These are phyloP conservation scores for Chunga burmeisteri DNA, from an alignment of 2,113 vertebrate genomes.

Conservation along the genomic window DNA sequence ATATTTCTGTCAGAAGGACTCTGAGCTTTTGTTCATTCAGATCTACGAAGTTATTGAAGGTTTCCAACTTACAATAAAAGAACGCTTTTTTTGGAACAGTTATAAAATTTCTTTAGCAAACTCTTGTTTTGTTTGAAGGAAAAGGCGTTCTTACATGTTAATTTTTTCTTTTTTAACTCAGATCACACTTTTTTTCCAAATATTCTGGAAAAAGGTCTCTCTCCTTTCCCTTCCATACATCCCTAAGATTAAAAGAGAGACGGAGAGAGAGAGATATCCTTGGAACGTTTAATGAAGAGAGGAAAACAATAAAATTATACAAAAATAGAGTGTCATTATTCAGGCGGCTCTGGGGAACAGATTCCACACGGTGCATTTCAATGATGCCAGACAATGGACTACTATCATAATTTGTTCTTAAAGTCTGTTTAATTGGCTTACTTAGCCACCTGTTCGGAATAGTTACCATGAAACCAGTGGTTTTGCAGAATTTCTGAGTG, in stretches of 20 bases:
- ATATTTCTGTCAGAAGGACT: background rate
- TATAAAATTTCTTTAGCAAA: background rate
- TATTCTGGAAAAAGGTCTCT: background rate
- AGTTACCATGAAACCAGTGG: constrained; percentile 14
- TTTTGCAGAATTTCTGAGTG: background rate
- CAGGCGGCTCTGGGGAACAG: background rate
- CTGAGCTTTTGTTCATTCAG: background rate
- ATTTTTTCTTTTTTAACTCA: background rate
- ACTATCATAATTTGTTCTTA: constrained; percentile 52
- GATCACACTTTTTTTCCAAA: background rate
- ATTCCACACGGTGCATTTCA: constrained; percentile 26
- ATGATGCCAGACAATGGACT: constrained; percentile 48
- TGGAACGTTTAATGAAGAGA: background rate
- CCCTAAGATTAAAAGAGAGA: background rate
- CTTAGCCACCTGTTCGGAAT: constrained; percentile 49
- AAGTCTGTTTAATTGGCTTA: constrained; percentile 60
- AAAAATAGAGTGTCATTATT: constrained; percentile 39
- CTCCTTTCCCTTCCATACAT: background rate
- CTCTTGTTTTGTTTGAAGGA: background rate
- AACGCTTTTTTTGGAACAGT: background rate
- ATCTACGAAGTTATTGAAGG: background rate
- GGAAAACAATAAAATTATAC: constrained; percentile 22
- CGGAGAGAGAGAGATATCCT: fast-evolving
- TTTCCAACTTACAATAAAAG: background rate
- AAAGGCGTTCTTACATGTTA: background rate